Conservation (phyloP, 35 echinoderm and acorn worm genomes). For the Stichopus chloronotus region DNA sequence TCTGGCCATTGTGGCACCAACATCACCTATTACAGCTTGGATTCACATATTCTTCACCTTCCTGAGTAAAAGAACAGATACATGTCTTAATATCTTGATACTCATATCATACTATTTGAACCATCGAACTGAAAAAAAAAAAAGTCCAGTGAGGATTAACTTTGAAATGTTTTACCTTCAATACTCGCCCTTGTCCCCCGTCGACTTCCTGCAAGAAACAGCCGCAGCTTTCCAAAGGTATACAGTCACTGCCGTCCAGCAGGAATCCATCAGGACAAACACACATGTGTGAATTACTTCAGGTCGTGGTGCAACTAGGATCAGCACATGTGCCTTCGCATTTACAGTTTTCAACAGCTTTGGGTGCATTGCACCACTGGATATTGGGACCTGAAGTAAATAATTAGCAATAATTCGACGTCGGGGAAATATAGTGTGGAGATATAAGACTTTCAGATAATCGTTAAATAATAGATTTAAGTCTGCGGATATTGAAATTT, state of each 20-base stretch:
- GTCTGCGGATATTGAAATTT: too few relatives aligned
- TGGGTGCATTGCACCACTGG: not conserved
- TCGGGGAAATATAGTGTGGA: too few relatives aligned
- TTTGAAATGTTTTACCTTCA: not conserved
- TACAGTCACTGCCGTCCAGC: not conserved
- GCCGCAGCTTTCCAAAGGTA: not conserved
- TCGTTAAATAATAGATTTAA: too few relatives aligned
- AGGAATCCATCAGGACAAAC: constrained; percentile 8
- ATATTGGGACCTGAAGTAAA: not conserved
- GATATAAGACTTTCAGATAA: too few relatives aligned
- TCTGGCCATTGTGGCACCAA: not conserved
- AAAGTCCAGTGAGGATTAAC: too few relatives aligned
- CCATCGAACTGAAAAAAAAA: too few relatives aligned
- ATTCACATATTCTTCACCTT: not conserved
- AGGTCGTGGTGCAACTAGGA: not conserved
- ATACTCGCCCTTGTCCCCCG: not conserved
- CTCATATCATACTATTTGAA: too few relatives aligned
- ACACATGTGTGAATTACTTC: not conserved
- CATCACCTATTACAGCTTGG: not conserved
- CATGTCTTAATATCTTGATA: too few relatives aligned
- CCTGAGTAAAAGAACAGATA: not conserved
- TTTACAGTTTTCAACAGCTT: not conserved
- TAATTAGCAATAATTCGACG: too few relatives aligned
- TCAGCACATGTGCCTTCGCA: not conserved
- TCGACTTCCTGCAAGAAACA: not conserved